Conservation (phyloP, 2,113 vertebrate species). For the Tyrannus savana region DNA sequence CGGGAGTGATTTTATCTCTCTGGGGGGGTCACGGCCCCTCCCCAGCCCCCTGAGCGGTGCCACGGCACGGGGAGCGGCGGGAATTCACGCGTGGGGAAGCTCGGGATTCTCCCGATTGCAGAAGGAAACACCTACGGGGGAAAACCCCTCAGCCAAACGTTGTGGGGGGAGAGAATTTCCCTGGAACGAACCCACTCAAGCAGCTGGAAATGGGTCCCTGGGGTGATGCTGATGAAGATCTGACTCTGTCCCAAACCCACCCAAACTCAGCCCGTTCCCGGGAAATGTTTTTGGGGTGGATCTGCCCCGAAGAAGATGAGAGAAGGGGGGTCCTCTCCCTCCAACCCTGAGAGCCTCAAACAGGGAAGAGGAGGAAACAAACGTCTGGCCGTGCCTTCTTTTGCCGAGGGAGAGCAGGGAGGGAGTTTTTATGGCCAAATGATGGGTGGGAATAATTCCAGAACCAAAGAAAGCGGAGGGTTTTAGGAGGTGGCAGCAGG, state of each 20-base stretch:
- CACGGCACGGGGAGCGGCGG: background rate
- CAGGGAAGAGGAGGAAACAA: background rate
- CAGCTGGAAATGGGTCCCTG: background rate
- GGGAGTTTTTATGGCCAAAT: background rate
- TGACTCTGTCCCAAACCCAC: background rate
- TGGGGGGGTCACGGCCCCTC: fast-evolving
- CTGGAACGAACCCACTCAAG: background rate
- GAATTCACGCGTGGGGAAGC: fast-evolving
- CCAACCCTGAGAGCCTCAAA: background rate
- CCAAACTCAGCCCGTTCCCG: background rate
- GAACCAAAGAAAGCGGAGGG: fast-evolving
- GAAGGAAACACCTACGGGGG: background rate
- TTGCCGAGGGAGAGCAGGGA: fast-evolving
- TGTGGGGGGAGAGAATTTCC: background rate
- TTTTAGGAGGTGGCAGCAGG: background rate
- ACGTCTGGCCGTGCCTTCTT: background rate
- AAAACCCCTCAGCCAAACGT: background rate
- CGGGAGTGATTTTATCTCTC: background rate
- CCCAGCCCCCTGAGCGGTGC: fast-evolving
- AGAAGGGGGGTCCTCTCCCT: background rate
- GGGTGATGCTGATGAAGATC: background rate
- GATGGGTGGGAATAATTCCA: background rate
- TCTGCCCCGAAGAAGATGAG: fast-evolving
- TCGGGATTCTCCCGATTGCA: background rate
- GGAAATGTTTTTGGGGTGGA: background rate